Conservation (phyloP, 2,888 invertebrate species). For the Dicroscelio sp. region DNA sequence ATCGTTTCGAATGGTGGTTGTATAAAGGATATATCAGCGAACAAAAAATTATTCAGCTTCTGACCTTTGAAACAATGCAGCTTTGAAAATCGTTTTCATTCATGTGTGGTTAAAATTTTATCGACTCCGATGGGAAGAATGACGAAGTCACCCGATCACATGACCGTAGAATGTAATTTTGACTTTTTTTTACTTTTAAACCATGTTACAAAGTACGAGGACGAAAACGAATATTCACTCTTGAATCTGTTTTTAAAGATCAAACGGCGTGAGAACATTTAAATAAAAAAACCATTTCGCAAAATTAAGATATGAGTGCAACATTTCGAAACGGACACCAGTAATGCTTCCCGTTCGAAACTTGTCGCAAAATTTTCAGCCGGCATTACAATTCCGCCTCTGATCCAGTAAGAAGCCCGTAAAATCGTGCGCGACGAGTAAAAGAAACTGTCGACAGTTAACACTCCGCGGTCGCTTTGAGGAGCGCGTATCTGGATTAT, state of each 20-base stretch:
- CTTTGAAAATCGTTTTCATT: conserved; percentile 47
- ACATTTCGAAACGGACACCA: no score
- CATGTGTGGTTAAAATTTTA: conserved; percentile 31
- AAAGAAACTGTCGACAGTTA: conserved; percentile 11
- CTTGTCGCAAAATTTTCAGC: no score
- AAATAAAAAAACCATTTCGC: conserved; percentile 59
- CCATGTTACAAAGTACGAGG: not conserved
- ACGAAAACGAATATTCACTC: not conserved
- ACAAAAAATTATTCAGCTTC: conserved; percentile 42
- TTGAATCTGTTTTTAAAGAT: not conserved
- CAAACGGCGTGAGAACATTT: conserved; percentile 35
- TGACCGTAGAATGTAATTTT: not conserved
- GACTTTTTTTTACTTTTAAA: not conserved
- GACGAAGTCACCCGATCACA: not conserved
- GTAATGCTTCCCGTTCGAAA: no score
- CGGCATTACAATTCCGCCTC: no score
- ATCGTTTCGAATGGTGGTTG: not conserved
- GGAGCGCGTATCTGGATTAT: conserved; percentile 25
- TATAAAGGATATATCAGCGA: not conserved
- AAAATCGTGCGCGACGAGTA: not conserved
- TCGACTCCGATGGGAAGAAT: not conserved
- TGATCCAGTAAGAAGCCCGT: no score
- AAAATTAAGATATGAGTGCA: no score
- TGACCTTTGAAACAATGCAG: conserved; percentile 57
- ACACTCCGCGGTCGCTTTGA: conserved; percentile 10